phyloP scores from a whole-genome alignment of 2,797 vertebrate genomes.

The Potorous gilbertii region DNA sequence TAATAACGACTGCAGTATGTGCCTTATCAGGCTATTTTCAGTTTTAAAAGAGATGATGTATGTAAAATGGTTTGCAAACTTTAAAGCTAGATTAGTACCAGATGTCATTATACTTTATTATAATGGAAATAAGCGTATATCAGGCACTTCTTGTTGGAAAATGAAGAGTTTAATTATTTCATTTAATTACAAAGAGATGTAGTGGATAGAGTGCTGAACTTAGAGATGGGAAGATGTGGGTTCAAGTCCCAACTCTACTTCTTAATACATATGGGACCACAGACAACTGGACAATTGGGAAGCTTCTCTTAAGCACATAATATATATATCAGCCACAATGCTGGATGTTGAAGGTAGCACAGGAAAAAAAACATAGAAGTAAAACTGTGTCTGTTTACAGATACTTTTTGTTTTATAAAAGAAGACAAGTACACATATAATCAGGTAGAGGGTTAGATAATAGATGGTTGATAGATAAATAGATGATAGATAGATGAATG shows the following conservation, averaged over 20 bases:
- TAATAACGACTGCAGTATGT: background rate
- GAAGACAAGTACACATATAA: background rate
- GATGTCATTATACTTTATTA: background rate
- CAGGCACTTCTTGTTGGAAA: background rate
- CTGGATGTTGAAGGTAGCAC: background rate
- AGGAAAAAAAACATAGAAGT: background rate
- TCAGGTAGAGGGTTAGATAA: background rate
- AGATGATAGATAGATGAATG: background rate
- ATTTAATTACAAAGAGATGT: background rate
- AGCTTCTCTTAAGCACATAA: background rate
- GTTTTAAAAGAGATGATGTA: background rate
- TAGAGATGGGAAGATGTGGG: background rate
- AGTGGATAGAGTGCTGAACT: background rate
- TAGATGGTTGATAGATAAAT: background rate
- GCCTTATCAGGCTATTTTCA: background rate
- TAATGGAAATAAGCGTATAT: background rate
- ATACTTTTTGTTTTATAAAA: background rate
- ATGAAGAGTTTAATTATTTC: background rate
- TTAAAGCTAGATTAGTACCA: background rate
- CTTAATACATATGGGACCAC: background rate
- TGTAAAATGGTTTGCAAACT: background rate
- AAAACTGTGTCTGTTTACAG: background rate
- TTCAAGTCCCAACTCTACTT: background rate
- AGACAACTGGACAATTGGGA: background rate
- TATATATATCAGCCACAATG: background rate